These are phyloP conservation scores for Drosophila busckii DNA, from an alignment of 1,140 invertebrate species.

Conservation along the genomic window DNA sequence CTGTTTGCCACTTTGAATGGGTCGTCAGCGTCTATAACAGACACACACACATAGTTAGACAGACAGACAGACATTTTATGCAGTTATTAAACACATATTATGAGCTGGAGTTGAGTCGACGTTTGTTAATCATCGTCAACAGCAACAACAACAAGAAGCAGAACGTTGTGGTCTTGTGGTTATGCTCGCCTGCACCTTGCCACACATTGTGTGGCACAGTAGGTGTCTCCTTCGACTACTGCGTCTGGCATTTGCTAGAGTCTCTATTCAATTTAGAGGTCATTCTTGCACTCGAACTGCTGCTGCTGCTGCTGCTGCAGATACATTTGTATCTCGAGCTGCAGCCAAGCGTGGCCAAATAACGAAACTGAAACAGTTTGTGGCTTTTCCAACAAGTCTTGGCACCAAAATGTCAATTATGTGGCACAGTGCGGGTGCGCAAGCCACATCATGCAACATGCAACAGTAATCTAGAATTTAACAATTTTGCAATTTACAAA, in stretches of 20 bases:
- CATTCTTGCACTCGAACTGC: slow-evolving; percentile 37
- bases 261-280: slow-evolving; percentile 59
- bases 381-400: slow-evolving; percentile 71
- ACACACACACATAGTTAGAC: slow-evolving; percentile 16
- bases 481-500: too few species aligned
- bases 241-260: slow-evolving; percentile 37
- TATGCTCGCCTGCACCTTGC: slow-evolving; percentile 65
- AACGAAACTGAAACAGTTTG: slow-evolving; percentile 61
- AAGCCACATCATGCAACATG: too few species aligned
- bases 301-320: slow-evolving; percentile 1
- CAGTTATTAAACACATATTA: slow-evolving; percentile 44
- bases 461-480: too few species aligned
- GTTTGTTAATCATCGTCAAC: slow-evolving; percentile 35
- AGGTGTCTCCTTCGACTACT: slow-evolving; percentile 4
- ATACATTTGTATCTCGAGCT: slow-evolving; percentile 37
- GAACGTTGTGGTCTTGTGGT: slow-evolving; percentile 40
- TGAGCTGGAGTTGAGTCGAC: slow-evolving; percentile 13
- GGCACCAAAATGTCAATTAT: slow-evolving; percentile 74
- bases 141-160: slow-evolving; percentile 13
- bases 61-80: slow-evolving; percentile 14
- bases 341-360: slow-evolving; percentile 60
- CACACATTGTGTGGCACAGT: slow-evolving; percentile 30
- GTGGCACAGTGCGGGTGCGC: slow-evolving; percentile 21
- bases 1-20: slow-evolving; percentile 65
- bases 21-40: slow-evolving; percentile 57